These are phyloP conservation scores for Macropodus opercularis DNA, from an alignment of 2,797 vertebrate genomes.

Conservation along the genomic window DNA sequence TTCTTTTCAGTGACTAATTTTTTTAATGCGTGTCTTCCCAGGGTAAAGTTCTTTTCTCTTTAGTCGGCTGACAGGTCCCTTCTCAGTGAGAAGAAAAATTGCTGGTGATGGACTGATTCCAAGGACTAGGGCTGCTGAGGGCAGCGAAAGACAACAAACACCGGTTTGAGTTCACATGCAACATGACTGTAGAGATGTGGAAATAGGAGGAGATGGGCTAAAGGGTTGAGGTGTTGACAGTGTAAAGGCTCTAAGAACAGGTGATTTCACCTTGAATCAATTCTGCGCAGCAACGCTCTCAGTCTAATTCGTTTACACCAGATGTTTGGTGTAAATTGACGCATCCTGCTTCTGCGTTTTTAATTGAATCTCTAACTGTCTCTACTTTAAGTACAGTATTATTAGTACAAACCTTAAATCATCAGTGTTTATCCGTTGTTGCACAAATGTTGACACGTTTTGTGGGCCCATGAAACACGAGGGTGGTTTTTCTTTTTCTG, in stretches of 20 bases:
- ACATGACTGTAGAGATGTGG: conserved; percentile 44
- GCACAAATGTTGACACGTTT: too few relatives aligned
- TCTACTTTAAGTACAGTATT: too few relatives aligned
- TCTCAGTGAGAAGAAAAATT: conserved; percentile 46
- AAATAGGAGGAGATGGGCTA: conserved; percentile 6
- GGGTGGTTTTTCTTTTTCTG: too few relatives aligned
- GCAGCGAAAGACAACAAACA: conserved; percentile 49
- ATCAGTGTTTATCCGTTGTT: too few relatives aligned
- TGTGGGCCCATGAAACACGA: too few relatives aligned
- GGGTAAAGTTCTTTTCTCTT: conserved; percentile 62
- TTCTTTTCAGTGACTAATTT: conserved; percentile 62
- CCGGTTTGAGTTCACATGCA: conserved; percentile 47
- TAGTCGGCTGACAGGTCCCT: conserved; percentile 19
- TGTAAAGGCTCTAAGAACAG: neutral
- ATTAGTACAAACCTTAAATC: too few relatives aligned
- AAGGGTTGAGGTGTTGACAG: neutral
- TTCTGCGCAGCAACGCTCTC: neutral
- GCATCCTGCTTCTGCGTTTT: neutral
- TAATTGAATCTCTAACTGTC: too few relatives aligned
- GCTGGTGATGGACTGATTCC: conserved; percentile 36
- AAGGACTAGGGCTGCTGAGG: conserved; percentile 31
- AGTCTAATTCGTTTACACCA: neutral
- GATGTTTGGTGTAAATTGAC: neutral
- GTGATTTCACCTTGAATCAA: neutral
- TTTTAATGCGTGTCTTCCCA: conserved; percentile 47